Evolutionary conservation across 2,113 vertebrate genomes (phyloP).

Genomic region (Saimiri boliviensis): DNA sequence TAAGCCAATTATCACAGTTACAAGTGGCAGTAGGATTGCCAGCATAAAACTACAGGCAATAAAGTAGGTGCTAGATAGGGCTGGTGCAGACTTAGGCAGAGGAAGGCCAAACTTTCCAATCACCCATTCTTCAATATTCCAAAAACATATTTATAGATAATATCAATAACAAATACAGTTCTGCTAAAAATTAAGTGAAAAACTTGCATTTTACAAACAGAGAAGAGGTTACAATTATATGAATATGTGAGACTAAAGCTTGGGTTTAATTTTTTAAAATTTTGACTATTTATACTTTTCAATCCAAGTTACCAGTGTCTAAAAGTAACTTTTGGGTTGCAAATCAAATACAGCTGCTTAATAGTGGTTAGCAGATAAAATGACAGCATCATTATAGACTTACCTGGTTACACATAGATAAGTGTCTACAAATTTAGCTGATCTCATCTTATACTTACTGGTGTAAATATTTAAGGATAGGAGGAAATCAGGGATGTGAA

Average conservation of each 20-base stretch:
- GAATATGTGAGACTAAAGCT: not conserved
- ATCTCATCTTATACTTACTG: slow-evolving; percentile 18
- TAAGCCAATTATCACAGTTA: not conserved
- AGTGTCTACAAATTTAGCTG: not conserved
- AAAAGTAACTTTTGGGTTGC: slow-evolving; percentile 38
- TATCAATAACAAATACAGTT: not conserved
- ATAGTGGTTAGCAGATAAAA: not conserved
- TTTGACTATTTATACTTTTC: not conserved
- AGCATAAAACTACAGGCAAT: not conserved
- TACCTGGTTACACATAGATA: not conserved
- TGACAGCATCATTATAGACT: not conserved
- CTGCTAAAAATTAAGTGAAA: not conserved
- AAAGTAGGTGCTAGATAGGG: not conserved
- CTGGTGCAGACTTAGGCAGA: not conserved
- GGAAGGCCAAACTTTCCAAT: not conserved
- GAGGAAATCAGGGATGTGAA: not conserved
- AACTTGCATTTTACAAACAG: not conserved
- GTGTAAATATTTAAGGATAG: not conserved
- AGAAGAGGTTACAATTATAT: not conserved
- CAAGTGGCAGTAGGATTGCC: not conserved
- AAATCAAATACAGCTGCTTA: slow-evolving; percentile 40
- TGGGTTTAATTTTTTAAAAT: not conserved
- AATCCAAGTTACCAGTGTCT: not conserved
- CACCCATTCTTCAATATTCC: not conserved
- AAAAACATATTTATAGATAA: not conserved